Base-by-base conservation (phyloP, 2,888 invertebrate species). In the Polydrusus pterygomalis region DNA sequence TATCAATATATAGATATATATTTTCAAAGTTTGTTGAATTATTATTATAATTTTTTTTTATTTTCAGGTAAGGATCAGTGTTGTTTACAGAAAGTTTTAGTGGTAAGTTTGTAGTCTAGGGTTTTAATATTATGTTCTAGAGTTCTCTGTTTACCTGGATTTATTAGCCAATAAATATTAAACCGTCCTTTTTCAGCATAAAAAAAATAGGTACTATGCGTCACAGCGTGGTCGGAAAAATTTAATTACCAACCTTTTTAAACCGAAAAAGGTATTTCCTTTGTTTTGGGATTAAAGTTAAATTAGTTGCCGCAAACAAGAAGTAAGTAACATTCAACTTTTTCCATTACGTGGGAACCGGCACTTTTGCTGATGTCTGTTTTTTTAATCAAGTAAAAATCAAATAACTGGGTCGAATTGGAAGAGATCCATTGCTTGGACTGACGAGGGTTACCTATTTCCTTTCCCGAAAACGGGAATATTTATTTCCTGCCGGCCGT, bases 311-410 rank as follows among this genome's bases (percentile, higher is more conserved):
- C 17, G 58, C 38, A 18, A 60, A 60, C 58, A 60, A 60, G 25
- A 30, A 56, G 30, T 40, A 40, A 60, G 38, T 38, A 54, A 60
- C 38, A 60, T 60, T 60, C 38, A 38, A 60, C 38, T 60, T 60
- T 60, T 60, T 17, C 58, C 58, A 60, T 60, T 60, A 38, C 38
- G 38, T 60, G 34, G 34, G 34, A 15, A 9, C 34, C 54, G 25
- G 54, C 34, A 9, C 10, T 56, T 34, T n/a, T 38, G 58, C 11
- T 38, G 38, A 38, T 60, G 58, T 60, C 58, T 60, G 38, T 60
- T 38, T 60, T 54, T 17, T 60, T 60, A 60, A 60, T 60, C 58
- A 60, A 60, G 58, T 34, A 38, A 60, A 58, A 60, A 60, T 38
- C 58, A 60, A 60, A 38, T 60, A 60, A 56, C 30, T 34, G 20